Evolutionary conservation across 2,888 invertebrate species (phyloP), one percentile per base, ranked within the genome.

Genomic region (Heliconius aoede): DNA sequence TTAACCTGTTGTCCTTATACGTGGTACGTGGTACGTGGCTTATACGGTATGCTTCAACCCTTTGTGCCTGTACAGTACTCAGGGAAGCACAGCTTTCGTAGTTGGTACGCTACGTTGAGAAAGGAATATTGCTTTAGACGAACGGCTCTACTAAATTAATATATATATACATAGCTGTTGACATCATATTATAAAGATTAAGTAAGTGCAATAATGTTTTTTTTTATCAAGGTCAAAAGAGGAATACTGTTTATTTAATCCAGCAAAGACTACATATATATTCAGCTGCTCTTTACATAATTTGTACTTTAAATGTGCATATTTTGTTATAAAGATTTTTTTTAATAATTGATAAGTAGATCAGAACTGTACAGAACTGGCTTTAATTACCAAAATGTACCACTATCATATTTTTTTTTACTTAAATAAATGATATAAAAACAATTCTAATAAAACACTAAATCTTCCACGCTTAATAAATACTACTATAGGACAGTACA

Each of bases 1-100:
- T 82, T 82, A 82, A 80, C 76, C 77, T 80, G 78, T 76, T 76
- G 74, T 74, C 71, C 55, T 58, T 74, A 72, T 72, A 69, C 76
- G 36, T 26, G 24, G 24, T 18, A 64, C 28, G 46, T 18, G 46
- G 36, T 36, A 36, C 36, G 36, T 36, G n/a, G 36, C 13, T 36
- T 13, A 36, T 36, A 13, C 13, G 62, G 15, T 71, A 62, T 11
- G 40, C 26, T 36, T 28, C n/a, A 18, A 1, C 55, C 30, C 51
- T 69, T 69, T 69, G 69, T 69, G n/a, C 55, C 51, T 69, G 21
- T 65, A 65, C 69, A 55, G 55, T 69, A 55, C 51, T 24, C 32
- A 32, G 15, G 51, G 26, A 69, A 55, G n/a, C n/a, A n/a, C 8
- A 55, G 36, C n/a, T 32, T 30, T 32, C 15, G 65, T 36, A 36